Evolutionary conservation across 2,797 vertebrate genomes (phyloP).

Genomic region (Strix occidentalis): DNA sequence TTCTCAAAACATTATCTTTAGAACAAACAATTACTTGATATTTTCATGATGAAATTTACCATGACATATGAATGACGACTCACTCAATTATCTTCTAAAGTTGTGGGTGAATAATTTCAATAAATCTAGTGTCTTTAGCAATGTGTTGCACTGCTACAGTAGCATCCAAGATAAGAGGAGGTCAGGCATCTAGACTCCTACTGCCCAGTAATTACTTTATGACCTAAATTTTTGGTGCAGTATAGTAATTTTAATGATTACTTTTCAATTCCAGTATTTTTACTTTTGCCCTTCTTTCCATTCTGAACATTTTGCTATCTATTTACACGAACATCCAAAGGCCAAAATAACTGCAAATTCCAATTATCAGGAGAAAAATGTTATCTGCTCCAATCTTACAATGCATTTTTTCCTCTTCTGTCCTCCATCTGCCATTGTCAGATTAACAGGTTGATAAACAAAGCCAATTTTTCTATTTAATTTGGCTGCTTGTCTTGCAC

Average conservation of each 20-base stretch:
- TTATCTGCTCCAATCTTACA: neutral
- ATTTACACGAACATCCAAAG: neutral
- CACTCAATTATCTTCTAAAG: neutral
- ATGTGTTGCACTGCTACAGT: neutral
- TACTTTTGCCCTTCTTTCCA: neutral
- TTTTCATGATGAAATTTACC: neutral
- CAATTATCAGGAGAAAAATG: neutral
- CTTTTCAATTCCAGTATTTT: neutral
- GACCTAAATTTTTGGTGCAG: neutral
- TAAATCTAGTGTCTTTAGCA: neutral
- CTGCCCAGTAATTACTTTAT: neutral
- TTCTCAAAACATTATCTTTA: constrained; percentile 22
- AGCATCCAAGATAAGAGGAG: neutral
- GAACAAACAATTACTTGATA: neutral
- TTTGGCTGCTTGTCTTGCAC: neutral
- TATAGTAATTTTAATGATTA: neutral
- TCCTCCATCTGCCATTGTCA: neutral
- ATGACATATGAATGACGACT: neutral
- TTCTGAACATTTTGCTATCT: neutral
- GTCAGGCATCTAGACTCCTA: neutral
- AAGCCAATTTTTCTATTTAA: neutral
- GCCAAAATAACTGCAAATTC: neutral
- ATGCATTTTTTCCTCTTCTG: neutral
- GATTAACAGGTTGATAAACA: constrained; percentile 24
- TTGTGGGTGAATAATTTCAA: neutral